A percentile compares a stretch with the other conserved stretches of the same genome.
Evolutionary conservation across 2,888 invertebrate species (phyloP).

Genomic region (Thymelicus sylvestris): DNA sequence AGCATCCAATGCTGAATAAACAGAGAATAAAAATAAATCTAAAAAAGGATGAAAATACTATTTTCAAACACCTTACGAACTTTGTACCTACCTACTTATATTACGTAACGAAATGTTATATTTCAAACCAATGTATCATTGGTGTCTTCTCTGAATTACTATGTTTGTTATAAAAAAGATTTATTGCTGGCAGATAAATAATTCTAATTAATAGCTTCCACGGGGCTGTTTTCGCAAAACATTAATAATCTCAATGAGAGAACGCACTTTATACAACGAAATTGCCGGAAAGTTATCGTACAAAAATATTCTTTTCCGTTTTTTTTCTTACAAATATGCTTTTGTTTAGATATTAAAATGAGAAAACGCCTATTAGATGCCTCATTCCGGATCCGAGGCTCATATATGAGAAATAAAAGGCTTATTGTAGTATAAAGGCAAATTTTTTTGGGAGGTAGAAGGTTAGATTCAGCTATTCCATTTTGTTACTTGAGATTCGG

Average conservation of each 20-base stretch:
- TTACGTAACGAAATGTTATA: neutral
- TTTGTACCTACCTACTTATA: too few relatives aligned
- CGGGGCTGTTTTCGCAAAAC: constrained; percentile 33
- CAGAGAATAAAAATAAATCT: too few relatives aligned
- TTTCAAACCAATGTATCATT: constrained; percentile 14
- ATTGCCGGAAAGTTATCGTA: constrained; percentile 33
- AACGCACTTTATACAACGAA: constrained; percentile 38
- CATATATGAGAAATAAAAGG: constrained; percentile 39
- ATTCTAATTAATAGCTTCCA: constrained; percentile 46
- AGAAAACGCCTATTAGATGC: constrained; percentile 40
- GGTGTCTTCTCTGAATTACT: constrained; percentile 15
- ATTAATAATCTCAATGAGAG: constrained; percentile 41
- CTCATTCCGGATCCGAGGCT: constrained; percentile 36
- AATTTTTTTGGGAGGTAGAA: constrained; percentile 17
- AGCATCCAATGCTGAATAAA: too few relatives aligned
- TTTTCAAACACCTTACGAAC: too few relatives aligned
- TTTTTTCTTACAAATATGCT: constrained; percentile 24
- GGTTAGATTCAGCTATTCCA: constrained; percentile 20
- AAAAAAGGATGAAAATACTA: too few relatives aligned
- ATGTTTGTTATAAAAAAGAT: constrained; percentile 37
- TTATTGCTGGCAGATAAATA: constrained; percentile 44
- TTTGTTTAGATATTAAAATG: constrained; percentile 36
- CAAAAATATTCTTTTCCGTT: constrained; percentile 15
- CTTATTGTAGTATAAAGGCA: constrained; percentile 35
- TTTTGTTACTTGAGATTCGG: constrained; percentile 21